phyloP scores from a whole-genome alignment of 1,140 invertebrate species.

The Tribolium castaneum region DNA sequence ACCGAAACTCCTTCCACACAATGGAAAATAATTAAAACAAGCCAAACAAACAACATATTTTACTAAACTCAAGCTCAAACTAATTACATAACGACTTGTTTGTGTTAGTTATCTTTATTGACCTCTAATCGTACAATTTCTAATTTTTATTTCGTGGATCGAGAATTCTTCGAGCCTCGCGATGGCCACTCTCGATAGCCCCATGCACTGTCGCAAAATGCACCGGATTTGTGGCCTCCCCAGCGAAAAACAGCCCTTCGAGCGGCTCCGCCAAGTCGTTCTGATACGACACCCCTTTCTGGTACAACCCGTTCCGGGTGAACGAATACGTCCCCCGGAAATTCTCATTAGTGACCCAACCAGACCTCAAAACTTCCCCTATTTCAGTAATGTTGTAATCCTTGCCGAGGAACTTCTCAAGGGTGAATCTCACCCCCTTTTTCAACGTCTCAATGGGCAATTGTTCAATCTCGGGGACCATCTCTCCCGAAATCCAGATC shows the following conservation, averaged over 20 bases:
- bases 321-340: constrained; percentile 48
- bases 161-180: constrained; percentile 75
- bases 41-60: background rate
- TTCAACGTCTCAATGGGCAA: constrained; percentile 53
- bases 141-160: background rate
- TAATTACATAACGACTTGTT: background rate
- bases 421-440: constrained; percentile 63
- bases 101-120: background rate
- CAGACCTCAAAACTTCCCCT: constrained; percentile 39
- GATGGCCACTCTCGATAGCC: constrained; percentile 79
- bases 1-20: constrained; percentile 45
- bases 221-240: constrained; percentile 75
- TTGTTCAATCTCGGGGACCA: constrained; percentile 66
- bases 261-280: background rate
- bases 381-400: constrained; percentile 54
- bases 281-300: background rate
- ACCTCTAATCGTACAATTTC: background rate
- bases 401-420: constrained; percentile 55
- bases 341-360: constrained; percentile 44
- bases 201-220: constrained; percentile 83
- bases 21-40: background rate
- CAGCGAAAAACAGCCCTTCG: constrained; percentile 72
- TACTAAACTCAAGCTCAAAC: background rate
- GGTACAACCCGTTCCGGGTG: background rate
- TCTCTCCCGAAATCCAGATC: constrained; percentile 68